Base-by-base conservation (phyloP, 2,888 invertebrate genomes). In the Stegophylla sp. region DNA sequence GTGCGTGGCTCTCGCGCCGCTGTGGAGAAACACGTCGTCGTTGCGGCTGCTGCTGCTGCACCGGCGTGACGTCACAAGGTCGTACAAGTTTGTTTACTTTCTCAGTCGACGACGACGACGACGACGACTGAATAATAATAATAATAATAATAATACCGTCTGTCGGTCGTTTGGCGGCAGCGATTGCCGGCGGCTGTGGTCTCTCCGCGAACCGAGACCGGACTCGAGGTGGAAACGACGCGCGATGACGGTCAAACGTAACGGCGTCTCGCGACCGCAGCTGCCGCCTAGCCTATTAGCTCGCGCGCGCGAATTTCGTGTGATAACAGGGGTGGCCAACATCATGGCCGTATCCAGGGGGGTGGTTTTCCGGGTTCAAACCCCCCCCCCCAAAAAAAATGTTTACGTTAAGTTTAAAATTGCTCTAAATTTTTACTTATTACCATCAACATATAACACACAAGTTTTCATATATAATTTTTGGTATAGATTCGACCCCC, bases 31-130 rank as follows among this genome's bases (percentile, higher is more conserved):
- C 64, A 26, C 63, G 48, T 20, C 23, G 71, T 1, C 51, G 53
- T 20, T 20, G 13, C 23, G 23, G n/a, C 51, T 17, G 9, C 48
- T 20, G 20, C 45, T 34, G 28, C 43, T 67, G 28, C 48, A 5
- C 43, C 13, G 26, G 2, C 45, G 79, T 71, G 71, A 71, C 79
- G 79, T 79, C 79, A 79, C 79, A 79, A 79, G 79, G 79, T 79
- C 79, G 79, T 51, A 28, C 1, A 59, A 71, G 79, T 79, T 79
- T 71, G 79, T 79, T 79, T 71, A 71, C 51, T 34, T 7, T 34
- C 34, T 61, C 48, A 43, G 41, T 28, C 66, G 41, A 17, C 48
- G 23, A 9, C 73, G 59, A 12, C 20, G 10, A 10, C 61, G 26
- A 45, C 64, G 64, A 10, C n/a, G 64, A 15, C 43, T 64, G 23